A percentile compares a stretch with the other conserved stretches of the same genome.
Evolutionary conservation across 2,888 invertebrate genomes (phyloP).

Genomic region (Drosophila anomalata): DNA sequence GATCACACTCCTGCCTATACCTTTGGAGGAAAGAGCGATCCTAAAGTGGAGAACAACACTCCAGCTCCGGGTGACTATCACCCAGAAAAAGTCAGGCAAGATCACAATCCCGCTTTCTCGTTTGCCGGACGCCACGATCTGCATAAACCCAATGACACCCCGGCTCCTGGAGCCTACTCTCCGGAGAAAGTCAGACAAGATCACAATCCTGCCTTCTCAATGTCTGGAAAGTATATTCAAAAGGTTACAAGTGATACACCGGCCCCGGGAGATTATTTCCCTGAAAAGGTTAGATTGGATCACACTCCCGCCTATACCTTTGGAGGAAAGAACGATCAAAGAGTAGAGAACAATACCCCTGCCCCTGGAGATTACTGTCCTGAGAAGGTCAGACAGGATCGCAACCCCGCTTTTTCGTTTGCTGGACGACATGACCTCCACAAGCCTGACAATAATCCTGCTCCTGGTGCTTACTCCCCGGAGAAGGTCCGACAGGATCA

Average conservation of each 20-base stretch:
- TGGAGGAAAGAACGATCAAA: conserved; percentile 6
- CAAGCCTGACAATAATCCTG: conserved; percentile 88
- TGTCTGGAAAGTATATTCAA: conserved; percentile 29
- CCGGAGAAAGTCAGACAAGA: conserved; percentile 84
- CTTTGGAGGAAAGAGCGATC: conserved; percentile 43
- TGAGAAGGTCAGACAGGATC: conserved; percentile 85
- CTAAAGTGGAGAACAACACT: conserved; percentile 76
- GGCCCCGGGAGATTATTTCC: conserved; percentile 87
- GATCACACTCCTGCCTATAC: conserved; percentile 72
- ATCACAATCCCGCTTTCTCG: conserved; percentile 84
- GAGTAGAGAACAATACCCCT: conserved; percentile 16
- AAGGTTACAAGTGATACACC: conserved; percentile 83
- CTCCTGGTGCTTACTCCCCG: conserved; percentile 86
- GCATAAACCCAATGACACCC: conserved; percentile 84
- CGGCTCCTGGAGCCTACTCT: conserved; percentile 85
- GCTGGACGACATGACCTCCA: conserved; percentile 88
- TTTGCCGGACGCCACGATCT: conserved; percentile 85
- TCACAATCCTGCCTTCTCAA: conserved; percentile 82
- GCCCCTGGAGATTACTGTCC: conserved; percentile 85
- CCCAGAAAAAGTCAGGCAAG: conserved; percentile 71
- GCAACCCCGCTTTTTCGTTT: conserved; percentile 86
- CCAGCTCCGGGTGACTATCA: conserved; percentile 30
- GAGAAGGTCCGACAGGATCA: conserved; percentile 84
- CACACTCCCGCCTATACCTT: conserved; percentile 84
- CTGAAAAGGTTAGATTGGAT: conserved; percentile 87